Evolutionary conservation across 2,797 vertebrate genomes (phyloP).

Genomic region (Iguana delicatissima): DNA sequence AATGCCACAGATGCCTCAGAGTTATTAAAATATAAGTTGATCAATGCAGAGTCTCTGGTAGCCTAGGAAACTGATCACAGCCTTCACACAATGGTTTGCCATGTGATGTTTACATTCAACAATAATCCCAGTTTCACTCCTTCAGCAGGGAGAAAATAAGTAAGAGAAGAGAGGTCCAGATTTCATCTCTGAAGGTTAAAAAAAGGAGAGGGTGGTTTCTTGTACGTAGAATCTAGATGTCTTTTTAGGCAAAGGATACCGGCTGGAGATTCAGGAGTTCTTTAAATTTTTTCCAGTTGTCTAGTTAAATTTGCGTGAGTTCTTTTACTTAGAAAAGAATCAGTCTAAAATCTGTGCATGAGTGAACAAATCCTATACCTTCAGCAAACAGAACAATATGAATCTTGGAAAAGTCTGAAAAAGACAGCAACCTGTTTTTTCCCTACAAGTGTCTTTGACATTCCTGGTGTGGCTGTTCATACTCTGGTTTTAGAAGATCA

Average conservation of each 20-base stretch:
- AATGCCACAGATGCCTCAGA: constrained; percentile 65
- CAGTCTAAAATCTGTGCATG: background rate
- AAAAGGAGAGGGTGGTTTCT: constrained; percentile 34
- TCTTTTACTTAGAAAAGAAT: constrained; percentile 50
- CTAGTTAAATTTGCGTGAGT: constrained; percentile 17
- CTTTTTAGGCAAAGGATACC: accelerated
- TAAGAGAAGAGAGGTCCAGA: constrained; percentile 62
- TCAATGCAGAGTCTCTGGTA: constrained; percentile 55
- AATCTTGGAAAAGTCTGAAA: constrained; percentile 13
- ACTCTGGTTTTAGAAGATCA: background rate
- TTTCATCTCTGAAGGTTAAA: constrained; percentile 62
- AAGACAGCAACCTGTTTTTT: constrained; percentile 7
- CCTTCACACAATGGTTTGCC: constrained; percentile 64
- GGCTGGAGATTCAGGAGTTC: background rate
- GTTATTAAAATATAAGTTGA: constrained; percentile 71
- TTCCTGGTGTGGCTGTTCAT: background rate
- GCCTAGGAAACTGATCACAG: constrained; percentile 64
- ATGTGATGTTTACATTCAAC: constrained; percentile 73
- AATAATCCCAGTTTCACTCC: constrained; percentile 65
- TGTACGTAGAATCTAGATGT: constrained; percentile 57
- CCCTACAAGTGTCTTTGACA: background rate
- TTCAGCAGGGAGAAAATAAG: constrained; percentile 60
- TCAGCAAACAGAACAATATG: background rate
- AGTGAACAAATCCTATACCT: background rate
- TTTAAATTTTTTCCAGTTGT: background rate